phyloP scores from a whole-genome alignment of 1,140 invertebrate genomes.

The Bombus polaris region DNA sequence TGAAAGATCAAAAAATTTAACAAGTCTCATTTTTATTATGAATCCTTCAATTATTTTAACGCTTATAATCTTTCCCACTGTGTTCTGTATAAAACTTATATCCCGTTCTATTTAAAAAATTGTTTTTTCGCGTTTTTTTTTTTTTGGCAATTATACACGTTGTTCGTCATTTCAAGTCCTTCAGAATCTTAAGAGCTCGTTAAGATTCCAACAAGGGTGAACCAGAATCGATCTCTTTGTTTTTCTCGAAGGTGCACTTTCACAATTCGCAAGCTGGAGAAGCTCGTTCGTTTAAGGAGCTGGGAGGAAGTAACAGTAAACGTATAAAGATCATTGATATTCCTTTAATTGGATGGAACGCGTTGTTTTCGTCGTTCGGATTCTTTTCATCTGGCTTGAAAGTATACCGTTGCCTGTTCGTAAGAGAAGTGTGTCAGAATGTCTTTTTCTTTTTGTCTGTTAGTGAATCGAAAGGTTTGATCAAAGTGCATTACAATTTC shows the following conservation, averaged over 20 bases:
- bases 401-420: constrained; percentile 10
- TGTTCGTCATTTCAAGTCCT: too few relatives aligned
- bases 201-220: background rate
- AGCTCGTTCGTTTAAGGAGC: background rate
- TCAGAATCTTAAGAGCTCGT: background rate
- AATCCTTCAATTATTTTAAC: background rate
- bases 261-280: background rate
- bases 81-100: background rate
- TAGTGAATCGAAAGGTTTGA: constrained; percentile 1
- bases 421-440: constrained; percentile 23
- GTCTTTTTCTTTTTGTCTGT: background rate
- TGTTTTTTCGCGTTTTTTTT: too few relatives aligned
- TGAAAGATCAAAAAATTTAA: background rate
- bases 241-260: constrained; percentile 3
- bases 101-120: too few relatives aligned
- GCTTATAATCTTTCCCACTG: too few relatives aligned
- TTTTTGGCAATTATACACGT: too few relatives aligned
- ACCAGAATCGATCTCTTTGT: background rate
- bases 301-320: constrained; percentile 18
- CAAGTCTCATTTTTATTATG: background rate
- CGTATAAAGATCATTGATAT: constrained; percentile 21
- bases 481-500: background rate
- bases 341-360: constrained; percentile 27
- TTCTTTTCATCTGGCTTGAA: background rate
- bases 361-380: constrained; percentile 7